Base-by-base conservation (phyloP, 2,113 vertebrate genomes). In the Lagenorhynchus albirostris region DNA sequence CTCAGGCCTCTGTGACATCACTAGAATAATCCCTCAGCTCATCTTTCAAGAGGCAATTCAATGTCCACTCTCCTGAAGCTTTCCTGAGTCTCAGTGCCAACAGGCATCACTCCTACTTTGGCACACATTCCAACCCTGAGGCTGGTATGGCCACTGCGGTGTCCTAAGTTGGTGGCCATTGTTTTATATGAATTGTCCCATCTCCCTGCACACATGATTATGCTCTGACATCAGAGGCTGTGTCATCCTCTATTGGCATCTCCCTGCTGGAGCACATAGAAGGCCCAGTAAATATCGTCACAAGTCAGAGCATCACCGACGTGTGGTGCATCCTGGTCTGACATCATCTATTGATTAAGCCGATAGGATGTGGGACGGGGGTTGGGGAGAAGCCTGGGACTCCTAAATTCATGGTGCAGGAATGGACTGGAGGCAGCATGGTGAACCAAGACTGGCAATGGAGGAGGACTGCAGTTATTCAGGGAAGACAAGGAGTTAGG, bases 301-400 rank as follows among this genome's bases (percentile, higher is more conserved):
- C 20, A 41, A 13, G 31, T 2, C 41, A 31, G 44, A 76, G 53
- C 15, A 10, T 38, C 3, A 14, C 23, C 7, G 36, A 41, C 21
- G 8, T 1, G 5, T 0, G 6, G 7, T 10, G 1, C 13, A 1
- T 41, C 31, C 11, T 58, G 5, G 6, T 6, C 47, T 33, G 25
- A 36, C 3, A 1, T 10, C 18, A 55, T 23, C 67, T 77, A 4
- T 2, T 18, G 25, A 62, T 36, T 68, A 68, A 17, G 29, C 44
- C 10, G 9, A 31, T 6, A 21, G 60, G 10, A 29, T 20, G 6
- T 15, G 31, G 67, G 36, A 4, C 0, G 6, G 31, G 6, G 2
- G 2, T 0, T 0, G 1, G 6, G 31, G 25, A 67, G n/a, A 71
- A 77, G 21, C n/a, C 92, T 1, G 6, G 17, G 10, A 6, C n/a